phyloP scores from a whole-genome alignment of 2,797 vertebrate genomes.

The Hydrolagus colliei region DNA sequence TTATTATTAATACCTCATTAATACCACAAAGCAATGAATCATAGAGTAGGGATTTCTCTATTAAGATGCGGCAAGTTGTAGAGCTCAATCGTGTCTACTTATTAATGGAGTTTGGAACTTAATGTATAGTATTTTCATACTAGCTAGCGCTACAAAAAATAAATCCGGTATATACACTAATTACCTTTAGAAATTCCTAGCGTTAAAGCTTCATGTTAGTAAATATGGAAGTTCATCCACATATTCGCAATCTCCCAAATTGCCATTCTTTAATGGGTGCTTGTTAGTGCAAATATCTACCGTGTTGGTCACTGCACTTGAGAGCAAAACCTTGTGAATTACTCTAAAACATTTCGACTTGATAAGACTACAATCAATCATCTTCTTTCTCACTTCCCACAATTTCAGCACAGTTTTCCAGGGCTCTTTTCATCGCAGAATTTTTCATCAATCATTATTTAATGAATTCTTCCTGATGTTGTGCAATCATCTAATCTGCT shows the following conservation, averaged over 20 bases:
- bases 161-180: neutral
- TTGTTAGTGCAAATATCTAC: too few species aligned
- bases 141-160: neutral
- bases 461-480: neutral
- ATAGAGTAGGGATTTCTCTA: neutral
- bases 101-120: neutral
- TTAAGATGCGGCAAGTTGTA: neutral
- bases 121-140: neutral
- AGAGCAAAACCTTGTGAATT: too few species aligned
- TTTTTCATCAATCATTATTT: neutral
- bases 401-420: neutral
- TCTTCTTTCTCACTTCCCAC: neutral
- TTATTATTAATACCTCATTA: neutral
- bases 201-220: neutral
- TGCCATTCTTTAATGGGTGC: neutral
- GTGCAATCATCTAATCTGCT: too few species aligned
- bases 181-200: neutral
- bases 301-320: too few species aligned
- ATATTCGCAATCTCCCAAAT: neutral
- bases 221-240: neutral
- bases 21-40: neutral
- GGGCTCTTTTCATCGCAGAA: neutral
- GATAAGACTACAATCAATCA: too few species aligned
- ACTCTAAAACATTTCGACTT: too few species aligned
- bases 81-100: neutral